Evolutionary conservation across 2,888 invertebrate species (phyloP), one percentile per base, ranked within the genome.

Genomic region (Lottia gigantea): DNA sequence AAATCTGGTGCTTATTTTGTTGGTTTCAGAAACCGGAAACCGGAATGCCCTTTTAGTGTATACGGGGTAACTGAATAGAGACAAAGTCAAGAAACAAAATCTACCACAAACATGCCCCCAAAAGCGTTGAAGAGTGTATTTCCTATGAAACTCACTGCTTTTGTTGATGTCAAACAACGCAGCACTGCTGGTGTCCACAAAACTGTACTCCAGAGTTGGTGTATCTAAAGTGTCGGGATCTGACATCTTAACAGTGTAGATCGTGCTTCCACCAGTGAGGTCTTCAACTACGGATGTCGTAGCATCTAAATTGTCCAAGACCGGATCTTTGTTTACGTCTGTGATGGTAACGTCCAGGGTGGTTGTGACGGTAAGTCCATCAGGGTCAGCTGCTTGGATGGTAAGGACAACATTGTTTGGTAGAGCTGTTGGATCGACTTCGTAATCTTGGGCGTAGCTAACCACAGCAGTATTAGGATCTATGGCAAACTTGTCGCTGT

Each of bases 361-460:
- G 0, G 74, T 64, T n/a, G 67, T 74, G 71, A 76, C 76, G 2
- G 75, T 76, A 15, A 66, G 23, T 15, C 74, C 72, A 1, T 26
- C 61, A 12, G 66, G 46, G 46, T 80, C 80, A n/a, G 69, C 61
- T 46, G 77, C 77, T 46, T 73, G 66, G 6, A 75, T 74, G 0
- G 55, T 71, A 62, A 77, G 64, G 25, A 66, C 70, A 3, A 75
- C 76, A 46, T 64, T 68, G 7, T 65, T 62, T 0, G 77, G 74
- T 67, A 76, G 74, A 6, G 68, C 68, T 19, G 12, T 49, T 8
- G 64, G 46, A 66, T 80, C 80, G 8, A 77, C 71, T 68, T 80
- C 76, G 68, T 80, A 80, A 49, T 77, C 66, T 12, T 71, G 71
- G 7, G 77, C 74, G 62, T 75, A 78, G 6, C 64, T 72, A 15